phyloP scores from a whole-genome alignment of 2,797 vertebrate species.

The Myotis myotis region DNA sequence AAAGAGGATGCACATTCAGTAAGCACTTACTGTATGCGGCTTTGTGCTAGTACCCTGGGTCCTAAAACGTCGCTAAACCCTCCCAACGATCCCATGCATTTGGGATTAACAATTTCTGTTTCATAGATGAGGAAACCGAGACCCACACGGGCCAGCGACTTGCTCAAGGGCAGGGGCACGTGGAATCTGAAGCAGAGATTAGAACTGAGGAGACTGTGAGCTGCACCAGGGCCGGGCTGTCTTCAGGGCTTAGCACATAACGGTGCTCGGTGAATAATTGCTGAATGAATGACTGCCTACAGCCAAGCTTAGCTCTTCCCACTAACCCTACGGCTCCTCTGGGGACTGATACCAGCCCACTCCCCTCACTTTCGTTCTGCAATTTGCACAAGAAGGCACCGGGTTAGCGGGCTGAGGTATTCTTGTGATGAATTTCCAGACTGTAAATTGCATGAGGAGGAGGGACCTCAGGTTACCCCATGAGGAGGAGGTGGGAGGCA shows the following conservation, averaged over 20 bases:
- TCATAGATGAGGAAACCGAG: neutral
- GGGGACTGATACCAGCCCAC: fast-evolving
- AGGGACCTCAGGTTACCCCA: neutral
- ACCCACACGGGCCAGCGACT: neutral
- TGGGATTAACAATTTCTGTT: neutral
- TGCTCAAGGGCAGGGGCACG: fast-evolving
- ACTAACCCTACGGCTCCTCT: fast-evolving
- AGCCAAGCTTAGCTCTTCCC: neutral
- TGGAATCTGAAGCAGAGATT: neutral
- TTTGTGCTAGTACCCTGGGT: fast-evolving
- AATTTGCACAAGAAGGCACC: fast-evolving
- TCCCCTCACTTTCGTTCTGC: neutral
- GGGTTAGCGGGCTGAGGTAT: too few species aligned
- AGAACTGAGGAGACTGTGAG: fast-evolving
- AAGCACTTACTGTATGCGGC: too few species aligned
- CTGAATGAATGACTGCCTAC: neutral
- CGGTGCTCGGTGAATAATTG: fast-evolving
- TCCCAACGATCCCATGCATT: neutral
- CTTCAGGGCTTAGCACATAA: neutral
- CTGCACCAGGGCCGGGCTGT: neutral
- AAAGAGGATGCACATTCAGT: neutral
- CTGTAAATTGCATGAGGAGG: neutral
- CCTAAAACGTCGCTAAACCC: neutral
- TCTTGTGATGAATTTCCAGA: neutral
- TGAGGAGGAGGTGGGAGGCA: neutral